Evolutionary conservation across 2,113 vertebrate species (phyloP).

Genomic region (Cyprinodon tularosa): DNA sequence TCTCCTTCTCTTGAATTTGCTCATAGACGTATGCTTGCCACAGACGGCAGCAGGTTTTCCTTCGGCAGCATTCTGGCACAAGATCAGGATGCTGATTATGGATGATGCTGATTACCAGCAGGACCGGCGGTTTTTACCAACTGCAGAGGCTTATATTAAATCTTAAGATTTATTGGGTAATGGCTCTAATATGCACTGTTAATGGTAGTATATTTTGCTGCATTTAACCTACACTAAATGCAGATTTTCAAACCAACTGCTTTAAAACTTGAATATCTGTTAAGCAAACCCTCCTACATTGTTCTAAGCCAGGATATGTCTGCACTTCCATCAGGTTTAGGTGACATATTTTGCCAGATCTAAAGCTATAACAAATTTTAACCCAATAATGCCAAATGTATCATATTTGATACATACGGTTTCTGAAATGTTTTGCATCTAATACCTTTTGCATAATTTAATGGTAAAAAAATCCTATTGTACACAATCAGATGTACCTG

Average conservation of each 20-base stretch:
- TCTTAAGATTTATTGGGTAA: neutral
- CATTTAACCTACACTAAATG: neutral
- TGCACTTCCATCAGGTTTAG: neutral
- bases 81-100: slow-evolving; percentile 22
- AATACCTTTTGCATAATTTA: too few relatives aligned
- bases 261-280: neutral
- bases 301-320: neutral
- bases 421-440: too few relatives aligned
- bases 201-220: neutral
- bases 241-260: neutral
- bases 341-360: neutral
- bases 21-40: slow-evolving; percentile 78
- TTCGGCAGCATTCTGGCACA: slow-evolving; percentile 48
- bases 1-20: slow-evolving; percentile 65
- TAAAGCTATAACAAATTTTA: neutral
- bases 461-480: too few relatives aligned
- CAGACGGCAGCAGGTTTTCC: slow-evolving; percentile 70
- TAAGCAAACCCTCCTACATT: too few relatives aligned
- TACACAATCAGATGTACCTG: too few relatives aligned
- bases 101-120: slow-evolving; percentile 28
- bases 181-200: neutral
- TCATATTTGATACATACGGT: too few relatives aligned
- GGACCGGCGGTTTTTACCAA: slow-evolving; percentile 16
- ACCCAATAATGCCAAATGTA: too few relatives aligned
- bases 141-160: slow-evolving; percentile 1